phyloP scores from a whole-genome alignment of 2,888 invertebrate genomes.

The Cosmorhoe ocellata region DNA sequence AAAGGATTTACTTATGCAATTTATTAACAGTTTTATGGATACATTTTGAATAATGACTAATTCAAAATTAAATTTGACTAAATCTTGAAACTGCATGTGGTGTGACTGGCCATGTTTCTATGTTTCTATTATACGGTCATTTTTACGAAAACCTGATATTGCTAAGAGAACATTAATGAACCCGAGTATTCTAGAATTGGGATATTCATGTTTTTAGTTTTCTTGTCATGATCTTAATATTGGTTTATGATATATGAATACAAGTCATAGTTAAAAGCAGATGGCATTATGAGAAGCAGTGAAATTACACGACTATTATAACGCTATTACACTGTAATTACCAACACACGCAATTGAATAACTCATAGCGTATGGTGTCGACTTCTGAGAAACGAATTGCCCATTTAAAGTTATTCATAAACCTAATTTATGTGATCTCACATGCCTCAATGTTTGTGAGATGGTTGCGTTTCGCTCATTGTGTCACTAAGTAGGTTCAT shows the following conservation, averaged over 20 bases:
- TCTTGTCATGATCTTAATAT: not conserved
- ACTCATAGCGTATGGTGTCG: conserved; percentile 19
- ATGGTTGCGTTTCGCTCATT: not conserved
- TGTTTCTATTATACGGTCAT: too few species aligned
- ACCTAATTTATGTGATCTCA: not conserved
- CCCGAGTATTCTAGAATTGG: too few species aligned
- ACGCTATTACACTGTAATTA: conserved; percentile 33
- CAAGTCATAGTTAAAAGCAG: conserved; percentile 3
- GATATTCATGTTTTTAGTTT: too few species aligned
- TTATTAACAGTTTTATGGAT: too few species aligned
- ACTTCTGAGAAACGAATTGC: conserved; percentile 10
- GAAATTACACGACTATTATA: conserved; percentile 21
- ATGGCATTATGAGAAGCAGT: conserved; percentile 9
- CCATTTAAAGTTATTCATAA: conserved; percentile 9
- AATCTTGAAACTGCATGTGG: too few species aligned
- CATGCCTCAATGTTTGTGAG: not conserved
- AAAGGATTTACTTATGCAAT: too few species aligned
- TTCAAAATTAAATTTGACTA: too few species aligned
- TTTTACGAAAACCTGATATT: too few species aligned
- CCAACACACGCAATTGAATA: conserved; percentile 37
- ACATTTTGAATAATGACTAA: too few species aligned
- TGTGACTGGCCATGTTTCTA: too few species aligned
- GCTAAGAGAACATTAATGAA: too few species aligned
- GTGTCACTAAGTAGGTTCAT: too few species aligned
- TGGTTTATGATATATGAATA: not conserved